A percentile compares a stretch with the other conserved stretches of the same genome.
Evolutionary conservation across 2,888 invertebrate species (phyloP).

Genomic region (Parthenolecanium corni): DNA sequence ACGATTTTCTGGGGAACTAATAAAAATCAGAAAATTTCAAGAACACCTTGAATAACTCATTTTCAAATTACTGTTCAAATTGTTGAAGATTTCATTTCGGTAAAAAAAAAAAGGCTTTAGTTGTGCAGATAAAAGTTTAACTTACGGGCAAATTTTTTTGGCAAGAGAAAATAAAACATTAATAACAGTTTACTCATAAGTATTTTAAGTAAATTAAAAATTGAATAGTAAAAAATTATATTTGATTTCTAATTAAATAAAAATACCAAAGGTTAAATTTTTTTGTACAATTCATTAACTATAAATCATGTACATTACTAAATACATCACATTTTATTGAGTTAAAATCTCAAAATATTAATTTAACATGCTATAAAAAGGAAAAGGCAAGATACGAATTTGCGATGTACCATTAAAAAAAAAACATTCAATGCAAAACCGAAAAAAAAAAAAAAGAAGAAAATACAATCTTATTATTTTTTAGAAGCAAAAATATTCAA

Average conservation of each 20-base stretch:
- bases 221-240: constrained; percentile 28
- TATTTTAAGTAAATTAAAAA: too few relatives aligned
- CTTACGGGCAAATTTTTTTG: too few relatives aligned
- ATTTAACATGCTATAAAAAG: constrained; percentile 19
- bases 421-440: constrained; percentile 14
- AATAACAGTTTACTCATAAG: too few relatives aligned
- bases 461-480: constrained; percentile 1
- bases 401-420: constrained; percentile 3
- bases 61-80: too few relatives aligned
- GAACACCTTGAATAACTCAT: too few relatives aligned
- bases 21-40: too few relatives aligned
- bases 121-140: too few relatives aligned
- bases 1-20: too few relatives aligned
- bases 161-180: too few relatives aligned
- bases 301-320: constrained; percentile 26
- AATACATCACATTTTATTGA: constrained; percentile 29
- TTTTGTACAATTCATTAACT: constrained; percentile 24
- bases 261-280: constrained; percentile 26
- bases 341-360: constrained; percentile 27
- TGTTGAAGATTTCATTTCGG: too few relatives aligned
- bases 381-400: constrained; percentile 24
- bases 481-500: not conserved
- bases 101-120: too few relatives aligned
- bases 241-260: constrained; percentile 29
- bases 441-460: constrained; percentile 10